These are phyloP conservation scores for Megathymus violae DNA, from an alignment of 1,140 invertebrate genomes.

Conservation along the genomic window DNA sequence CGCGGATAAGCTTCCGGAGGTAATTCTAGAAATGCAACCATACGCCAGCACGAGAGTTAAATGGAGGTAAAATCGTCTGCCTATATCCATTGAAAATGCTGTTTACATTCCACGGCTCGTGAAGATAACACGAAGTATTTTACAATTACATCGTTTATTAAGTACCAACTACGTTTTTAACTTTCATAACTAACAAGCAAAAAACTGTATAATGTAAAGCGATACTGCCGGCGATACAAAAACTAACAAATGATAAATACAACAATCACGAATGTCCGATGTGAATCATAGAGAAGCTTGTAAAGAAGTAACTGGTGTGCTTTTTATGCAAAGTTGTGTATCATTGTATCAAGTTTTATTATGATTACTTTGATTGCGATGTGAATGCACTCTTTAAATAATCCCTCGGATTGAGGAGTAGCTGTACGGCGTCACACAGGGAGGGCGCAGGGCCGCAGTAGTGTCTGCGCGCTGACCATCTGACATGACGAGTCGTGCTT, in stretches of 20 bases:
- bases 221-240: constrained; percentile 10
- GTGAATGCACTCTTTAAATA: constrained; percentile 1
- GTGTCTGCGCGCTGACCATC: constrained; percentile 44
- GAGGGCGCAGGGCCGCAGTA: constrained; percentile 29
- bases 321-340: constrained; percentile 18
- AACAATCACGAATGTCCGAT: constrained; percentile 1
- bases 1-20: constrained; percentile 70
- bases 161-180: constrained; percentile 16
- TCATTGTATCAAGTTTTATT: constrained; percentile 11
- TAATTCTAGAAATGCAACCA: constrained; percentile 67
- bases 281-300: constrained; percentile 25
- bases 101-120: constrained; percentile 48
- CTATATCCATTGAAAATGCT: constrained; percentile 43
- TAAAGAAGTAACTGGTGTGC: constrained; percentile 18
- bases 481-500: constrained; percentile 63
- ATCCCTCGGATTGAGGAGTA: neutral
- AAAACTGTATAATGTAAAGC: constrained; percentile 29
- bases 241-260: constrained; percentile 24
- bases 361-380: constrained; percentile 9
- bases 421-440: constrained; percentile 10
- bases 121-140: constrained; percentile 29
- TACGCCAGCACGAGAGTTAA: constrained; percentile 45
- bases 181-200: constrained; percentile 25
- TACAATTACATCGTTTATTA: constrained; percentile 16
- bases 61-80: constrained; percentile 51